Evolutionary conservation across 1,140 invertebrate species (phyloP), one percentile per base, ranked within the genome.

Genomic region (Conus ventricosus): DNA sequence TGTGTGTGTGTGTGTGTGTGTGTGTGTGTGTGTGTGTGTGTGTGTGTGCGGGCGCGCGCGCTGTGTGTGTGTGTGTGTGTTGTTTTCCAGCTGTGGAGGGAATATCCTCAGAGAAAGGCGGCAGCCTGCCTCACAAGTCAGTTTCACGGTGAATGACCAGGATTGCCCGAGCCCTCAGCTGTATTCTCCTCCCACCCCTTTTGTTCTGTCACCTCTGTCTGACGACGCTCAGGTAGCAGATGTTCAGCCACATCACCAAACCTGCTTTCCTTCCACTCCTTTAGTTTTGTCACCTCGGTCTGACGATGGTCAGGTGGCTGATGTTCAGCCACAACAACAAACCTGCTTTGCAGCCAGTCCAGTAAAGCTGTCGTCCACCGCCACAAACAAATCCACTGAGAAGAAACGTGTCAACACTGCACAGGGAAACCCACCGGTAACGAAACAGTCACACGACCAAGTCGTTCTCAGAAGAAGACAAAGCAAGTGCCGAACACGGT

Each of bases 181-280:
- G 4, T 81, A 54, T 51, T 81, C 80, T 81, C 80, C 80, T 20
- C 80, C 80, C 10, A 81, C 27, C 20, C 80, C 80, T 13, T 81
- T 81, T 54, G 80, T 81, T 23, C 51, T 81, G 51, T 81, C 80
- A 15, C 80, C 80, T 17, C 10, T 81, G 17, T 81, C 80, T 81
- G 80, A 81, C 25, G 51, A 23, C 13, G 80, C 17, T 8, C 80
- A 20, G 25, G 20, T 51, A 80, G 27, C 27, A 80, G 5, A 60
- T 60, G 27, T 80, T 5, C n/a, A 10, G n/a, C 10, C 27, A 78
- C 75, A n/a, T 23, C n/a, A 25, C 3, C 15, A 78, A 5, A 78
- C 11, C 75, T 17, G 75, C 11, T n/a, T n/a, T 78, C 27, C 8
- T 78, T 63, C 17, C 39, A 39, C 39, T 3, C 39, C 39, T 39